Conservation (phyloP, 2,888 invertebrate genomes). For the Leptinotarsa tumamoca region DNA sequence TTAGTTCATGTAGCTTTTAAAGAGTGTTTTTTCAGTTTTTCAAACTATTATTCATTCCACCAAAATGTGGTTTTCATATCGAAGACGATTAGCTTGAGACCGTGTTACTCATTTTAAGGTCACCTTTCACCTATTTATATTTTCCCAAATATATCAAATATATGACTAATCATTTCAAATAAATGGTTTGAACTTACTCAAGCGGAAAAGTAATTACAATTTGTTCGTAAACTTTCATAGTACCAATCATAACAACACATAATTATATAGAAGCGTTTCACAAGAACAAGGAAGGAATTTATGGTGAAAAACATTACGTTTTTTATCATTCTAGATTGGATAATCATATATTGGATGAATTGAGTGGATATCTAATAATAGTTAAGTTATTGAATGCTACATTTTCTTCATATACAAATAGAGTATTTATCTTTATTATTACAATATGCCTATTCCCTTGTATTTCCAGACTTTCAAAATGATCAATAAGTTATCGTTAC, state of each 20-base stretch:
- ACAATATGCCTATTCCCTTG: no score
- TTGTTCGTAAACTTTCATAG: slow-evolving; percentile 26
- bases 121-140: neutral
- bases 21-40: no score
- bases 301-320: slow-evolving; percentile 3
- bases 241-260: slow-evolving; percentile 28
- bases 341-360: slow-evolving; percentile 1
- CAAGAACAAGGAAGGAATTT: slow-evolving; percentile 12
- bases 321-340: slow-evolving; percentile 23
- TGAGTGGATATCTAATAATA: neutral
- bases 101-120: neutral
- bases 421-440: neutral
- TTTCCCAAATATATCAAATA: no score
- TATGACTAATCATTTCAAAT: no score
- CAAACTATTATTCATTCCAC: no score
- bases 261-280: slow-evolving; percentile 32
- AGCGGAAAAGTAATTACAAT: slow-evolving; percentile 38
- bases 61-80: no score
- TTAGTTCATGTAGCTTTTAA: no score
- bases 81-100: neutral
- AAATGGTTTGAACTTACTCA: slow-evolving; percentile 13
- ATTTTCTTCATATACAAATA: neutral
- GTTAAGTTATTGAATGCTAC: neutral
- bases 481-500: no score
- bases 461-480: no score